These are phyloP conservation scores for Agonopterix heracliana DNA, from an alignment of 2,888 invertebrate genomes.

Conservation along the genomic window DNA sequence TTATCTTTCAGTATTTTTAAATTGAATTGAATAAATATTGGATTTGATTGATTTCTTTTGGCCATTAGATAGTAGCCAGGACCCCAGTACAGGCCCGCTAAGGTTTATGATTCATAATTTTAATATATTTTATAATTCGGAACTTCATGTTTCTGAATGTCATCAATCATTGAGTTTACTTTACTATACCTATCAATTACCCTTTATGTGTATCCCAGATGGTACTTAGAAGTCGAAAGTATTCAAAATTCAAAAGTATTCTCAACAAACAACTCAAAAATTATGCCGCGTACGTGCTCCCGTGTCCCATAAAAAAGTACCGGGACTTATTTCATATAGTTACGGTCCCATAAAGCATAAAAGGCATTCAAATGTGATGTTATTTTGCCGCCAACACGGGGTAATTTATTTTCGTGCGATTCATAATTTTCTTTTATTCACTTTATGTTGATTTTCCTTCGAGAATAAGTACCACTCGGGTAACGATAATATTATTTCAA, in stretches of 20 bases:
- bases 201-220: no score
- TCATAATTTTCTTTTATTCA: constrained; percentile 77
- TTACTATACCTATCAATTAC: no score
- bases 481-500: constrained; percentile 76
- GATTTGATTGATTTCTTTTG: no score
- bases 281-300: constrained; percentile 68
- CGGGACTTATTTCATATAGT: constrained; percentile 72
- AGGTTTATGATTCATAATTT: no score
- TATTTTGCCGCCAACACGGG: constrained; percentile 75
- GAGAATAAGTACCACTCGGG: constrained; percentile 41
- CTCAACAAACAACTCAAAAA: constrained; percentile 61
- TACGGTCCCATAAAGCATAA: constrained; percentile 73
- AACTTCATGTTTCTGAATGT: no score
- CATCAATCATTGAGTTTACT: no score
- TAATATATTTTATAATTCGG: no score
- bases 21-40: no score
- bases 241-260: constrained; percentile 17
- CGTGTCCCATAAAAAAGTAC: constrained; percentile 64
- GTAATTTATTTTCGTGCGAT: constrained; percentile 75
- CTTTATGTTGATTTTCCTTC: constrained; percentile 76
- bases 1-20: no score
- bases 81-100: no score
- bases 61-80: no score
- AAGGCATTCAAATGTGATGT: constrained; percentile 76
- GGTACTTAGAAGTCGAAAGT: neutral